Evolutionary conservation across 53 echinoderm and acorn worm genomes (phyloP).

Genomic region (Apostichopus leukothele): DNA sequence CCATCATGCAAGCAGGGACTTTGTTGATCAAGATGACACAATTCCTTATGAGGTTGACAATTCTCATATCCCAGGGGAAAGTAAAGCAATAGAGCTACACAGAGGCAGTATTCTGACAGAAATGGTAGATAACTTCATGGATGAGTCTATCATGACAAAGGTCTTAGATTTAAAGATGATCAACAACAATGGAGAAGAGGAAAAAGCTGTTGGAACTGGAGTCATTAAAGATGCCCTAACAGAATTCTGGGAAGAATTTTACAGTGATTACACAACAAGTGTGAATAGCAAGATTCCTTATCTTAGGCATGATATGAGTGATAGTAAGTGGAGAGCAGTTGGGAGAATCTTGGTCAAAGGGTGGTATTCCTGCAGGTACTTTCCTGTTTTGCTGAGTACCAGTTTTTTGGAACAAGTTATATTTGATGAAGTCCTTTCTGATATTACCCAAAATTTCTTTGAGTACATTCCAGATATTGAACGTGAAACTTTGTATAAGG

Average conservation of each 20-base stretch:
- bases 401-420: constrained; percentile 5
- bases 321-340: constrained; percentile 30
- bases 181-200: constrained; percentile 1
- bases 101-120: neutral
- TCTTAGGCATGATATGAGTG: constrained; percentile 24
- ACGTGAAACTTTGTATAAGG: neutral
- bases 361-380: constrained; percentile 9
- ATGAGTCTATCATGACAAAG: neutral
- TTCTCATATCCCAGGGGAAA: too few species aligned
- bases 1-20: too few species aligned
- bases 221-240: constrained; percentile 18
- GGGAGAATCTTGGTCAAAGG: constrained; percentile 39
- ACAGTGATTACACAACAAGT: neutral
- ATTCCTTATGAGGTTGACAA: too few species aligned
- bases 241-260: constrained; percentile 34
- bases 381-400: constrained; percentile 7
- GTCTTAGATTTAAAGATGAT: constrained; percentile 1
- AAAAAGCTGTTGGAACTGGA: constrained; percentile 8
- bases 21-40: too few species aligned
- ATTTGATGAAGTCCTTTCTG: neutral
- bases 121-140: neutral
- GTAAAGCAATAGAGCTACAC: neutral
- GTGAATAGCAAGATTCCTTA: neutral
- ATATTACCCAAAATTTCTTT: too few species aligned
- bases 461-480: neutral